Percentiles rank a stretch among this genome's conserved stretches.
Conservation (phyloP, 2,888 invertebrate genomes). For the Corythucha ciliata region DNA sequence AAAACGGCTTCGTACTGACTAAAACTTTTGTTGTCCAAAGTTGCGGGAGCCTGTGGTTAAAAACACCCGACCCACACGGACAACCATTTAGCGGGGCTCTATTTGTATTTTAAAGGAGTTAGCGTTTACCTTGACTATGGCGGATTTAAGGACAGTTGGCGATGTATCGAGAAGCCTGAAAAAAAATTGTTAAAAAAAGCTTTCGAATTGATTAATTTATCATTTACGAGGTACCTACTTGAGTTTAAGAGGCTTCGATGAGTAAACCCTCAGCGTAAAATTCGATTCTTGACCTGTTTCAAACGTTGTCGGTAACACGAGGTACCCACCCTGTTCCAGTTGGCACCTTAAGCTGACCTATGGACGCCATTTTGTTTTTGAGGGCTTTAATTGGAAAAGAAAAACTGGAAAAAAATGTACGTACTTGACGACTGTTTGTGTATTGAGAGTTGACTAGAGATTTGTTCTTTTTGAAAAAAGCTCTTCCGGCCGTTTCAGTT, state of each 20-base stretch:
- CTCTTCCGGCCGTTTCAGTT: slow-evolving; percentile 65
- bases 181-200: slow-evolving; percentile 22
- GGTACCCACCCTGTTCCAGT: slow-evolving; percentile 69
- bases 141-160: slow-evolving; percentile 60
- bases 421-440: slow-evolving; percentile 81
- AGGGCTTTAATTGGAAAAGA: neutral
- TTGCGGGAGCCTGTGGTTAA: slow-evolving; percentile 50
- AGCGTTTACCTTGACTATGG: slow-evolving; percentile 53
- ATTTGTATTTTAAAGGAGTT: neutral
- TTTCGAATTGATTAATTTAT: neutral
- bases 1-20: slow-evolving; percentile 84
- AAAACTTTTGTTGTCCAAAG: slow-evolving; percentile 61
- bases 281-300: slow-evolving; percentile 83
- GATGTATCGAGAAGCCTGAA: slow-evolving; percentile 49
- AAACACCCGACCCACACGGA: slow-evolving; percentile 3
- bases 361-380: neutral
- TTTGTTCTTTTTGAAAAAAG: slow-evolving; percentile 76
- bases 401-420: neutral
- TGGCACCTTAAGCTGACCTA: slow-evolving; percentile 61
- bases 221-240: slow-evolving; percentile 47
- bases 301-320: slow-evolving; percentile 82
- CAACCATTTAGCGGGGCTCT: neutral
- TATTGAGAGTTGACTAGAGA: slow-evolving; percentile 82
- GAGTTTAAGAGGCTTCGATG: slow-evolving; percentile 65
- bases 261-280: slow-evolving; percentile 74